These are phyloP conservation scores for Drosophila longiperda DNA, from an alignment of 2,888 invertebrate genomes.

Conservation along the genomic window DNA sequence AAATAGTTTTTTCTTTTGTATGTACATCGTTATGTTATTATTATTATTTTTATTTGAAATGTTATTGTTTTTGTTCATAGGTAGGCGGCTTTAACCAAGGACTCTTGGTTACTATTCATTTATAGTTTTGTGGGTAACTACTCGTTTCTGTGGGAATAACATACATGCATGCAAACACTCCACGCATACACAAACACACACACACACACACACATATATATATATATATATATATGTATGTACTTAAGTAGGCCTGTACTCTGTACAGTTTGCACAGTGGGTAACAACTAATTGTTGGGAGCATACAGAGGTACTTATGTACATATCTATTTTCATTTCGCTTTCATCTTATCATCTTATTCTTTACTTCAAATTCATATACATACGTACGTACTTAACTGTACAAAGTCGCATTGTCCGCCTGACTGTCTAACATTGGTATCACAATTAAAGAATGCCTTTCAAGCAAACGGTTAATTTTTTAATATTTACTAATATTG, in stretches of 20 bases:
- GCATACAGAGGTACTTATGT: conserved; percentile 49
- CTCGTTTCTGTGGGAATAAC: conserved; percentile 49
- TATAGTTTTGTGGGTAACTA: conserved; percentile 8
- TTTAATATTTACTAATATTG: conserved; percentile 1
- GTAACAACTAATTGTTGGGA: conserved; percentile 40
- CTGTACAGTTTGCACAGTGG: conserved; percentile 45
- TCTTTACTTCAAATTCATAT: conserved; percentile 11
- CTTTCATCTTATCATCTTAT: conserved; percentile 4
- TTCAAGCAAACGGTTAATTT: conserved; percentile 48
- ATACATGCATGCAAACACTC: conserved; percentile 3
- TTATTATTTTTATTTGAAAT: conserved; percentile 16
- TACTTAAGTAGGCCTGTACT: conserved; percentile 36
- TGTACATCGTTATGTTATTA: conserved; percentile 15
- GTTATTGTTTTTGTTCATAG: conserved; percentile 37
- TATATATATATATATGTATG: conserved; percentile 6
- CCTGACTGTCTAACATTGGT: conserved; percentile 56
- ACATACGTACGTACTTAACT: conserved; percentile 13
- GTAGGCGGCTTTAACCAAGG: conserved; percentile 35
- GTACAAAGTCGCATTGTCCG: conserved; percentile 31
- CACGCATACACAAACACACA: background rate
- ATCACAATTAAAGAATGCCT: conserved; percentile 66
- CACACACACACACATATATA: background rate
- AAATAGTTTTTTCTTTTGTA: conserved; percentile 1
- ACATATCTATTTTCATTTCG: conserved; percentile 9
- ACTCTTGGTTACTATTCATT: conserved; percentile 4